These are phyloP conservation scores for Aricia artaxerxes DNA, from an alignment of 2,888 invertebrate species.

Conservation along the genomic window DNA sequence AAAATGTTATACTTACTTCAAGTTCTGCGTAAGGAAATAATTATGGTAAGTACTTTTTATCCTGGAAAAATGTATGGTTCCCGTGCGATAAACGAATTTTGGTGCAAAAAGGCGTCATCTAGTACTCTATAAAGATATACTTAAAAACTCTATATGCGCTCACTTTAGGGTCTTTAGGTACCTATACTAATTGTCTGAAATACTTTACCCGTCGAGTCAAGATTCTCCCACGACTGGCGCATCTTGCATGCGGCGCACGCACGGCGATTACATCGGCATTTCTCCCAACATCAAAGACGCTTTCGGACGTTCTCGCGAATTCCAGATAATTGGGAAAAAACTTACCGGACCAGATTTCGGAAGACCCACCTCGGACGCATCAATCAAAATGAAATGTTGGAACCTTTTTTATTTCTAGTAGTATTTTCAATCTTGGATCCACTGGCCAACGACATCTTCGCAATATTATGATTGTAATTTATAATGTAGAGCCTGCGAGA, in stretches of 20 bases:
- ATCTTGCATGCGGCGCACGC: slow-evolving; percentile 8
- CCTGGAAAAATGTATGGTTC: no score
- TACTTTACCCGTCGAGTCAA: background rate
- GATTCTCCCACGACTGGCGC: background rate
- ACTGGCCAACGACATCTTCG: background rate
- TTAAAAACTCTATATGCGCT: no score
- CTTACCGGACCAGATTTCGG: slow-evolving; percentile 14
- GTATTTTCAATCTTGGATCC: background rate
- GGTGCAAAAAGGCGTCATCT: no score
- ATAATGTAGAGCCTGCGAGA: no score
- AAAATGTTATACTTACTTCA: no score
- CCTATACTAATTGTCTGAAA: background rate
- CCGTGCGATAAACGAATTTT: no score
- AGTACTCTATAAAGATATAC: no score
- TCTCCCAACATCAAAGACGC: slow-evolving; percentile 21
- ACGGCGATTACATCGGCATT: slow-evolving; percentile 20
- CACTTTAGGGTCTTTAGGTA: no score
- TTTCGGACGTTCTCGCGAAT: slow-evolving; percentile 7
- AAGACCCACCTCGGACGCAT: background rate
- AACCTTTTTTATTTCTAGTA: background rate
- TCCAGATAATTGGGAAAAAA: slow-evolving; percentile 28
- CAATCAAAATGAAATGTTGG: background rate
- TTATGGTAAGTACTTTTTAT: no score
- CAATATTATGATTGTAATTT: no score
- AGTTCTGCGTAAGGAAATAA: no score